These are phyloP conservation scores for Bos javanicus DNA, from an alignment of 2,113 vertebrate species.

Conservation along the genomic window DNA sequence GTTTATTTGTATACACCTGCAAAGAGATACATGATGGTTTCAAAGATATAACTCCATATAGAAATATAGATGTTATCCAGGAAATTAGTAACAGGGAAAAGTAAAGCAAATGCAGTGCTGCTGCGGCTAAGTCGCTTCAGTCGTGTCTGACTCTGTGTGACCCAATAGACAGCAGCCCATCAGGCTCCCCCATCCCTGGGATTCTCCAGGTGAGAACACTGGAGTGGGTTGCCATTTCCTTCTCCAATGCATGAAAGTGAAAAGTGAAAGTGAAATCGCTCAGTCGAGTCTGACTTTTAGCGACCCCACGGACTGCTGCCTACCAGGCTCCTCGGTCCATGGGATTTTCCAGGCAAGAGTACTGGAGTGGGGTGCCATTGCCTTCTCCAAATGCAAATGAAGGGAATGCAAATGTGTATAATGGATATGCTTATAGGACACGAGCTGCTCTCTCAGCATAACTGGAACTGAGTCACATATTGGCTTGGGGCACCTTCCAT, in stretches of 20 bases:
- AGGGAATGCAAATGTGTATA: neutral
- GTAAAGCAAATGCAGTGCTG: neutral
- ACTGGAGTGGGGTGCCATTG: no score
- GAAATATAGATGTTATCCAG: neutral
- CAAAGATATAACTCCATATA: neutral
- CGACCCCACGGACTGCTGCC: no score
- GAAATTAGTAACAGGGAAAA: neutral
- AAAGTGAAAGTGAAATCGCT: no score
- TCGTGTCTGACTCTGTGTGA: fast-evolving
- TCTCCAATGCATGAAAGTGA: neutral
- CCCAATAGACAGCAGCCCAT: fast-evolving
- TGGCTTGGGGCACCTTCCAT: neutral
- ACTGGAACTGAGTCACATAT: neutral
- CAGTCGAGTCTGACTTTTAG: no score
- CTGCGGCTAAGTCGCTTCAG: neutral
- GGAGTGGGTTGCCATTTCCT: neutral
- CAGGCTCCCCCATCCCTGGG: neutral
- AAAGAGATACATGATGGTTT: neutral
- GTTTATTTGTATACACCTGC: neutral
- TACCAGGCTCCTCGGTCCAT: no score
- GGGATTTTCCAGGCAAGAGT: no score
- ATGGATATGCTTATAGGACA: neutral
- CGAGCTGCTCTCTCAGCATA: fast-evolving
- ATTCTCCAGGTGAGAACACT: neutral
- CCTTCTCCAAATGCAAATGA: neutral